Conservation (phyloP, 2,888 invertebrate genomes). For the Aethes cnicana region DNA sequence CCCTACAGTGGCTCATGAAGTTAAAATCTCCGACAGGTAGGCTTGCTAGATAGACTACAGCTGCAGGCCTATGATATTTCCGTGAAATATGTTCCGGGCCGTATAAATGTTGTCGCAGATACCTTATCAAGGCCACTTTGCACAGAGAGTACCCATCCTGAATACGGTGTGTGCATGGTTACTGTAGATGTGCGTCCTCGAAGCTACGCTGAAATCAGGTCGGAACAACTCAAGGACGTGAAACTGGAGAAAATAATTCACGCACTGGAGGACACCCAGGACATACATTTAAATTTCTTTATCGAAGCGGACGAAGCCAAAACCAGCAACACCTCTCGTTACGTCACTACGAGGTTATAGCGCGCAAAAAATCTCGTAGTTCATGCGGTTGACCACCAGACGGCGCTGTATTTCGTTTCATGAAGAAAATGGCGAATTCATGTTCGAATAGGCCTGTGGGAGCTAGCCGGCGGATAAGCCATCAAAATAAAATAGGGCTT, state of each 20-base stretch:
- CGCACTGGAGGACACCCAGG: conserved; percentile 30
- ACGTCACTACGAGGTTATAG: no score
- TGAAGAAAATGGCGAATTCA: no score
- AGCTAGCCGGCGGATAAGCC: no score
- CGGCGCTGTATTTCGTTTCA: no score
- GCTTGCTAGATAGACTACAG: conserved; percentile 54
- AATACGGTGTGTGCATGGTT: background rate
- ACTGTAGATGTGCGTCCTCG: conserved; percentile 34
- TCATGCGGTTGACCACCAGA: no score
- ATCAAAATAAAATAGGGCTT: no score
- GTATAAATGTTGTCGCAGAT: conserved; percentile 50
- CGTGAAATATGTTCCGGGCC: conserved; percentile 47
- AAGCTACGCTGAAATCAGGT: background rate
- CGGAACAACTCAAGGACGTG: background rate
- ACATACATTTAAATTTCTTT: no score
- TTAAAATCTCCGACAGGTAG: conserved; percentile 53
- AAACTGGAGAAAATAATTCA: background rate
- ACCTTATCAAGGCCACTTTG: conserved; percentile 33
- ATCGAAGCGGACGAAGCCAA: no score
- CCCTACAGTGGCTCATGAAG: conserved; percentile 53
- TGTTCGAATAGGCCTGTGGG: no score
- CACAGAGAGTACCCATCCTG: background rate
- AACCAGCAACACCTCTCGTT: no score
- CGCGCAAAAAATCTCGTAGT: no score
- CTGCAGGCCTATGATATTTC: conserved; percentile 48